Base-by-base conservation (phyloP, 2,113 vertebrate species). In the Takifugu flavidus region DNA sequence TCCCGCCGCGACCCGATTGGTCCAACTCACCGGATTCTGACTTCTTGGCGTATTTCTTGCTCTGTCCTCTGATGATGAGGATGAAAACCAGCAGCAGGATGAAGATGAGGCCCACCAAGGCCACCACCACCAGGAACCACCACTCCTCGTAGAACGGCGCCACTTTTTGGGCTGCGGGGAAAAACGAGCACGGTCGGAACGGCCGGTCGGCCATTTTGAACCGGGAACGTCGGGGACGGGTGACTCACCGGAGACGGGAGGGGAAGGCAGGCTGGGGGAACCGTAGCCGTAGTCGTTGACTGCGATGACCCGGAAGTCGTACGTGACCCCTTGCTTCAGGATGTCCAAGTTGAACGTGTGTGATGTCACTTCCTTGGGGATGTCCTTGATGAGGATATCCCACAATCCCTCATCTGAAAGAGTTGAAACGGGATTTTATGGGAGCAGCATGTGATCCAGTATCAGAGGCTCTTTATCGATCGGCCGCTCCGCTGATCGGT, bases 321-420 rank as follows among this genome's bases (percentile, higher is more conserved):
- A 99, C 82, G 94, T 98, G 82, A 98, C 92, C 0, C 96, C 96
- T 14, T 94, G 95, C 83, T 94, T 97, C 61, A 99, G 92, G 70
- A 96, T 93, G 68, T 98, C 95, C 92, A 93, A 95, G 89, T 90
- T 95, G 86, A 99, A 98, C 0, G 96, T 98, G 76, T 98, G 96
- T 6, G 96, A 95, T 2, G 94, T 97, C 72, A 95, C 96, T 71
- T 98, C 96, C 79, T 95, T 96, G 46, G 96, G 95, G 77, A 99
- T 96, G 87, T 99, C 96, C 61, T 96, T 98, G 88, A 98, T 98
- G 68, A 99, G 90, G 77, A 99, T 95, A 73, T 99, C 96, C 96
- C 96, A 99, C 44, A 99, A 88, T 2, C 96, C 96, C 72, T 99
- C 96, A 0, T 99, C 96, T 99, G 89, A 8, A 83, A 50, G 20